A percentile compares a stretch with the other conserved stretches of the same genome.
These are phyloP conservation scores for Macaca mulatta DNA, from an alignment of 2,113 vertebrate genomes.

Conservation along the genomic window DNA sequence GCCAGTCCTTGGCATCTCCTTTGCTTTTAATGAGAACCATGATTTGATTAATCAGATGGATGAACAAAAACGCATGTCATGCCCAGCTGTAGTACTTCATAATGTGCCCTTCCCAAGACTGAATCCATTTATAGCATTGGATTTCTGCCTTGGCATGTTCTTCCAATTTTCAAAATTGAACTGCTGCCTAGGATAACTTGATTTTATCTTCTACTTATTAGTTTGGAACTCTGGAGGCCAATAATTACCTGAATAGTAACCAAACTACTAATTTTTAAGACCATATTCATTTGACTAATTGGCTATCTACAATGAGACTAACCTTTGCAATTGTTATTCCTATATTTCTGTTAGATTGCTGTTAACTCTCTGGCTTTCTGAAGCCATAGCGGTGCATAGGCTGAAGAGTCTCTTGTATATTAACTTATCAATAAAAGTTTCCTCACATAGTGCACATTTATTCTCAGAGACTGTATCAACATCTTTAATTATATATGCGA, in stretches of 20 bases:
- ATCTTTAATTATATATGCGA: neutral
- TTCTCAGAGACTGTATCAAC: neutral
- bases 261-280: constrained; percentile 43
- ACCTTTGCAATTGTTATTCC: neutral
- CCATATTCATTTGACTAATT: constrained; percentile 27
- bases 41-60: constrained; percentile 64
- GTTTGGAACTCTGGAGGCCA: constrained; percentile 55
- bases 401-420: neutral
- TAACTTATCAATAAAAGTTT: neutral
- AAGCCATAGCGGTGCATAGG: neutral
- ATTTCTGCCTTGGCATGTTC: constrained; percentile 51
- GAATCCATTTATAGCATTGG: constrained; percentile 46
- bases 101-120: neutral
- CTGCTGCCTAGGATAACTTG: constrained; percentile 54
- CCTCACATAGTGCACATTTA: neutral
- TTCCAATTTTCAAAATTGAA: constrained; percentile 61
- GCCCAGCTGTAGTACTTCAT: constrained; percentile 9
- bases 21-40: constrained; percentile 48
- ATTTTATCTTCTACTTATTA: constrained; percentile 56
- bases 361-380: neutral
- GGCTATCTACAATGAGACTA: neutral
- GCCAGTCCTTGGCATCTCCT: constrained; percentile 21
- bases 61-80: constrained; percentile 38
- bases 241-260: constrained; percentile 47
- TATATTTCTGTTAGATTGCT: neutral